Conservation (phyloP, 1,140 invertebrate genomes). For the Triops cancriformis region DNA sequence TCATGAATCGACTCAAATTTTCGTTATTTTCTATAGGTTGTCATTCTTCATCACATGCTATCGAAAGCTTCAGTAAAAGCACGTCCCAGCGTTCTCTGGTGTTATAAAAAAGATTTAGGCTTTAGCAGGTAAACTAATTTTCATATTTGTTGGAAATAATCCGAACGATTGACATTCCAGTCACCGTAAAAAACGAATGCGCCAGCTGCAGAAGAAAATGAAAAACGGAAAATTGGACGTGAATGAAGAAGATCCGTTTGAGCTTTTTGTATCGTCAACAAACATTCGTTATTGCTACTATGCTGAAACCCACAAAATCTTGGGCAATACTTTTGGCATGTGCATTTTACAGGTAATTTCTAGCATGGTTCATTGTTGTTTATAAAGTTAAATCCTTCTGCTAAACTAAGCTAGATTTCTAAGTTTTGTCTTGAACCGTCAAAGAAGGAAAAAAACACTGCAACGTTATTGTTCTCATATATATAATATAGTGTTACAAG, state of each 20-base stretch:
- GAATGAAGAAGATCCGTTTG: conserved; percentile 94
- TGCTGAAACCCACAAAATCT: conserved; percentile 92
- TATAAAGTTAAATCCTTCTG: not conserved
- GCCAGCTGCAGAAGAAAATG: conserved; percentile 75
- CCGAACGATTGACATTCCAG: conserved; percentile 41
- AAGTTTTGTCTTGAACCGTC: too few relatives aligned
- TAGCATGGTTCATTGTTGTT: not conserved
- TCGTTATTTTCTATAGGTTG: conserved; percentile 54
- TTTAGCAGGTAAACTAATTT: conserved; percentile 66
- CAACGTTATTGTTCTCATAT: too few relatives aligned
- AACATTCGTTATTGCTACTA: conserved; percentile 98
- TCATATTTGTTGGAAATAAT: conserved; percentile 2
- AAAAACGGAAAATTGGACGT: conserved; percentile 79
- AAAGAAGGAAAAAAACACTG: too few relatives aligned
- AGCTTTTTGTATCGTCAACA: conserved; percentile 91
- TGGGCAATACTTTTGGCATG: conserved; percentile 96
- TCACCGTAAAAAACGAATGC: conserved; percentile 88
- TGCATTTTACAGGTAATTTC: conserved; percentile 76
- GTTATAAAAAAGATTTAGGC: conserved; percentile 94
- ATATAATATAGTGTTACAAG: too few relatives aligned
- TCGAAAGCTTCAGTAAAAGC: conserved; percentile 87
- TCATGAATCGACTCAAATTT: not conserved
- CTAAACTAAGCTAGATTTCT: too few relatives aligned
- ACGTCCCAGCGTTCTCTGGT: conserved; percentile 91
- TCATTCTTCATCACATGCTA: conserved; percentile 94